Evolutionary conservation across 2,888 invertebrate genomes (phyloP).

Genomic region (Xestobium rufovillosum): DNA sequence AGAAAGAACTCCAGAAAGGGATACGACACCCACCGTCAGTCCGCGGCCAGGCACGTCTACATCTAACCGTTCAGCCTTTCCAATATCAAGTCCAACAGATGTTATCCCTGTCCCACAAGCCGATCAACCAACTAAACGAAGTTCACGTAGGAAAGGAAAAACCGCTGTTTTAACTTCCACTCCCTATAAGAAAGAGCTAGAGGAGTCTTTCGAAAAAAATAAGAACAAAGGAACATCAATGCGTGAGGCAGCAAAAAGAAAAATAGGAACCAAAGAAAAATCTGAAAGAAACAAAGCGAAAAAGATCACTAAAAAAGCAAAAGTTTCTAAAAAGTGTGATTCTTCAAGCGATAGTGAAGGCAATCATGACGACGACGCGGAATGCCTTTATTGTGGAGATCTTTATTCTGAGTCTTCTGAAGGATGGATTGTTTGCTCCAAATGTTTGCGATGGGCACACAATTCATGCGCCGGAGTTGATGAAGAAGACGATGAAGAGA

Average conservation of each 20-base stretch:
- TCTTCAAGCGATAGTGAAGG: constrained; percentile 3
- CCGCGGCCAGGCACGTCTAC: constrained; percentile 1
- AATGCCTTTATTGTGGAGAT: constrained; percentile 1
- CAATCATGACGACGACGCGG: constrained; percentile 1
- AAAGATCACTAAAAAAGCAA: neutral
- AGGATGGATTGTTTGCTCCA: constrained; percentile 11
- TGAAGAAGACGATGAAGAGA: constrained; percentile 13
- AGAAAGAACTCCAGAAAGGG: constrained; percentile 1
- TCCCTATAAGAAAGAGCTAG: constrained; percentile 2
- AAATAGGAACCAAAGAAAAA: constrained; percentile 1
- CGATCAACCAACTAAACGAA: constrained; percentile 1
- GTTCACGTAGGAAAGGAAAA: constrained; percentile 2
- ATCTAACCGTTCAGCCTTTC: neutral
- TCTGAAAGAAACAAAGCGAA: neutral
- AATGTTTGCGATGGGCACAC: constrained; percentile 12
- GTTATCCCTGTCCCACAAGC: constrained; percentile 2
- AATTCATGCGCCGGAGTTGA: constrained; percentile 16
- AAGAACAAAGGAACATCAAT: neutral
- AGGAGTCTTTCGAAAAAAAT: constrained; percentile 2
- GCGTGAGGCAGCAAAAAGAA: constrained; percentile 2
- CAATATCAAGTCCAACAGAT: neutral
- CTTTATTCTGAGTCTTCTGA: constrained; percentile 2
- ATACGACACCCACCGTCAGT: too few relatives aligned
- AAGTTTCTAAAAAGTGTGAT: neutral
- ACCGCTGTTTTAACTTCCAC: constrained; percentile 3